phyloP scores from a whole-genome alignment of 2,797 vertebrate genomes.

The Acomys russatus region DNA sequence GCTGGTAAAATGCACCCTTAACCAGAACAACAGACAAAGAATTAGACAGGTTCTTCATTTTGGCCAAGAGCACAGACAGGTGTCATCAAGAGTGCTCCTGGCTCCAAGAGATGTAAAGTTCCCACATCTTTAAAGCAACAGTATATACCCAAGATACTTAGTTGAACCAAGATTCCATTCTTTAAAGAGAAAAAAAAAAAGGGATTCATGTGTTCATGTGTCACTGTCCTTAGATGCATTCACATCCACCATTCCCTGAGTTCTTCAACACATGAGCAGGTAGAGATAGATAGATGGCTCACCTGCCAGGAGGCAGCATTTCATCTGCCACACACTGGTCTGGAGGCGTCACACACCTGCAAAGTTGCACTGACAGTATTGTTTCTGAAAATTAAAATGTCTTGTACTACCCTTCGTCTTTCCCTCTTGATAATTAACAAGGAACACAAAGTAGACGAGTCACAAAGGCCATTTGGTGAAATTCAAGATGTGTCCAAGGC shows the following conservation, averaged over 20 bases:
- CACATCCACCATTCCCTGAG: background rate
- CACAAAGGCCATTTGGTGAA: accelerated
- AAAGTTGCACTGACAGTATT: background rate
- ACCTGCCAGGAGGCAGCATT: background rate
- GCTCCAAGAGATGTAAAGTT: background rate
- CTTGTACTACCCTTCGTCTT: background rate
- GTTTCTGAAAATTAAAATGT: background rate
- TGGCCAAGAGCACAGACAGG: background rate
- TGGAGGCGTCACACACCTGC: background rate
- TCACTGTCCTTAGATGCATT: accelerated
- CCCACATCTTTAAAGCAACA: background rate
- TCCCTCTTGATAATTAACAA: background rate
- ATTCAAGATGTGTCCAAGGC: background rate
- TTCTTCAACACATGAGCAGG: background rate
- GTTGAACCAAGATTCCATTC: background rate
- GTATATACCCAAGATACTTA: background rate
- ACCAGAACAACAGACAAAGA: background rate
- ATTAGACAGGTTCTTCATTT: background rate
- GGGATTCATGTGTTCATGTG: accelerated
- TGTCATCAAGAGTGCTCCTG: background rate
- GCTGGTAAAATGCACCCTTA: background rate
- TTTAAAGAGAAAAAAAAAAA: background rate
- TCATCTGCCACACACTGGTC: background rate
- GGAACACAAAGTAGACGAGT: background rate
- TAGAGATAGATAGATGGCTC: accelerated